Percentiles rank a stretch among this genome's conserved stretches.
Conservation (phyloP, 2,797 vertebrate species). For the Poliocrania exsul region DNA sequence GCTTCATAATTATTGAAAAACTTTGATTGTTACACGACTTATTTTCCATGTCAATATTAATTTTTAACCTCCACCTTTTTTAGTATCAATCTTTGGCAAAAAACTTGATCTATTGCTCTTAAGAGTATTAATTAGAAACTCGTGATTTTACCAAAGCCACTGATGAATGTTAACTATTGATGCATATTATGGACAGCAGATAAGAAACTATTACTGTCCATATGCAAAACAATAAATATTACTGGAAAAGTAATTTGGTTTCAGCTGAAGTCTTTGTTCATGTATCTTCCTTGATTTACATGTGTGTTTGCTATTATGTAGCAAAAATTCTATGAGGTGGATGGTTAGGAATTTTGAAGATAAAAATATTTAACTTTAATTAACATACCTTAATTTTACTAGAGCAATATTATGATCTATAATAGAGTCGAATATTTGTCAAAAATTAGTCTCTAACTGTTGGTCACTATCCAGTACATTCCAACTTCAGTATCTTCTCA, state of each 20-base stretch:
- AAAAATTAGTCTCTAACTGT: neutral
- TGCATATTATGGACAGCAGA: neutral
- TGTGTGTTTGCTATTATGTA: neutral
- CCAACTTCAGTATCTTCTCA: neutral
- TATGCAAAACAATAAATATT: neutral
- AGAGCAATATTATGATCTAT: neutral
- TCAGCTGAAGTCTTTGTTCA: neutral
- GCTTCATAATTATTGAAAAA: neutral
- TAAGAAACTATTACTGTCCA: neutral
- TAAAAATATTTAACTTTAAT: neutral
- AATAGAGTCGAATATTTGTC: neutral
- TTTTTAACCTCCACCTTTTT: neutral
- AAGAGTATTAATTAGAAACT: neutral
- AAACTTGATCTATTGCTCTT: neutral
- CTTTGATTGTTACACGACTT: neutral
- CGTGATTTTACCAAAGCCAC: neutral
- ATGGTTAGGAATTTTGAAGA: neutral
- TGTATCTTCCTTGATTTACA: neutral
- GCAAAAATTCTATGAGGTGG: neutral
- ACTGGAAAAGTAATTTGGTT: neutral
- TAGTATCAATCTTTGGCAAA: neutral
- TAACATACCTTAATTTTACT: neutral
- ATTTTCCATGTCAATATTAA: neutral
- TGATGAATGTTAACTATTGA: neutral
- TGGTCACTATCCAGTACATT: neutral